phyloP scores from a whole-genome alignment of 2,888 invertebrate species.

The Hybos culiciformis region DNA sequence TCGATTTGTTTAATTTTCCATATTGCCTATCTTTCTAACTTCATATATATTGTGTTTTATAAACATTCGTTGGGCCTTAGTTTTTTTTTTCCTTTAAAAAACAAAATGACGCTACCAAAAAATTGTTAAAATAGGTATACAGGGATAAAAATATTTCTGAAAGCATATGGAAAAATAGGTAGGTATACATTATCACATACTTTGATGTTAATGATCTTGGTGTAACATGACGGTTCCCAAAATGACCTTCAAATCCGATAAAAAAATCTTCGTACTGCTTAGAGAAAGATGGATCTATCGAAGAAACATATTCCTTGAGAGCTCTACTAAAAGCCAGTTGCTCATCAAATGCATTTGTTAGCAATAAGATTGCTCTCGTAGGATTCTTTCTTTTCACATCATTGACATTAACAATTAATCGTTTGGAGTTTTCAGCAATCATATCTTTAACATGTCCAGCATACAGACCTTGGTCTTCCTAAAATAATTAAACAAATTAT shows the following conservation, averaged over 20 bases:
- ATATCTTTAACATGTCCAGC: constrained; percentile 76
- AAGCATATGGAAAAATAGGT: neutral
- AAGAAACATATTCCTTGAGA: constrained; percentile 74
- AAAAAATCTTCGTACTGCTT: constrained; percentile 77
- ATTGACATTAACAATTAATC: constrained; percentile 85
- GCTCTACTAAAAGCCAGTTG: constrained; percentile 83
- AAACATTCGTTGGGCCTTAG: too few relatives aligned
- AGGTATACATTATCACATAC: constrained; percentile 28
- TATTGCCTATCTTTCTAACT: too few relatives aligned
- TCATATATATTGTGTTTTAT: too few relatives aligned
- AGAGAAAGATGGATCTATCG: constrained; percentile 68
- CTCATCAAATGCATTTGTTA: constrained; percentile 84
- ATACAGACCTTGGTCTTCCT: constrained; percentile 90
- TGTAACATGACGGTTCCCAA: constrained; percentile 93
- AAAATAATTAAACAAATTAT: constrained; percentile 11
- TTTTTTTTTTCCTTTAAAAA: too few relatives aligned
- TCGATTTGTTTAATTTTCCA: too few relatives aligned
- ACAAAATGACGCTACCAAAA: too few relatives aligned
- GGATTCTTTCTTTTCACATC: constrained; percentile 81
- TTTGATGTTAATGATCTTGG: constrained; percentile 79
- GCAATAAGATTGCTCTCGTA: constrained; percentile 55
- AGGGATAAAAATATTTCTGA: neutral
- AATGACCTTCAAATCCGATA: constrained; percentile 92
- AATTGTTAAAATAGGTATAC: too few relatives aligned
- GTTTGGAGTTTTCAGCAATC: constrained; percentile 65